These are phyloP conservation scores for Epinephelus malabaricus DNA, from an alignment of 2,797 vertebrate genomes.

Conservation along the genomic window DNA sequence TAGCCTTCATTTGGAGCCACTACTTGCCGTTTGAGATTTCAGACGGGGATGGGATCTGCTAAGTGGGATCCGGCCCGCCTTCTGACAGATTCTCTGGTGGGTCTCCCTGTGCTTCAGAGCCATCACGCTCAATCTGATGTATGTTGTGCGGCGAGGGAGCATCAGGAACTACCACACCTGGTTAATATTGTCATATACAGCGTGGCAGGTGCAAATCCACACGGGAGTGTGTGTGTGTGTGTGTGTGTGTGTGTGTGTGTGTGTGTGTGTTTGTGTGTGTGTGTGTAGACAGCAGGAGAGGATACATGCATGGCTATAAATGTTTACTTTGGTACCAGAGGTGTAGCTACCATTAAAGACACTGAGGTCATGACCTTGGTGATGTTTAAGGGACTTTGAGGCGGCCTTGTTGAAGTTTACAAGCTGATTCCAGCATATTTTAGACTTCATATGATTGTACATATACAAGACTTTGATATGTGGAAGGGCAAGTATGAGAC, in stretches of 20 bases:
- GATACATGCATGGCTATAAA: not conserved
- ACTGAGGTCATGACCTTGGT: not conserved
- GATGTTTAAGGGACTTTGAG: not conserved
- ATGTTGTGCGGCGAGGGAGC: slow-evolving; percentile 35
- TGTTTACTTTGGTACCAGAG: not conserved
- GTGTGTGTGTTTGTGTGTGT: no score
- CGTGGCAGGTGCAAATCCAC: slow-evolving; percentile 57
- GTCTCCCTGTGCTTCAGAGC: slow-evolving; percentile 49
- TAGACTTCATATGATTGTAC: no score
- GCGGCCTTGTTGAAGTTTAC: not conserved
- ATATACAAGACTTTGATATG: no score
- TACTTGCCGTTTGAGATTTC: slow-evolving; percentile 45
- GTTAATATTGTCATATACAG: slow-evolving; percentile 38
- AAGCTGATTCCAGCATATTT: no score
- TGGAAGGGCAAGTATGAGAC: no score
- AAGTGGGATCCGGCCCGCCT: slow-evolving; percentile 54
- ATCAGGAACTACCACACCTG: slow-evolving; percentile 51
- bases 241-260: not conserved
- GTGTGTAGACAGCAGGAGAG: not conserved
- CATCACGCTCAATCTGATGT: slow-evolving; percentile 35
- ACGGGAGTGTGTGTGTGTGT: not conserved
- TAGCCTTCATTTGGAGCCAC: slow-evolving; percentile 72
- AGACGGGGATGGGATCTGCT: slow-evolving; percentile 50
- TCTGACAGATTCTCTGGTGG: slow-evolving; percentile 64
- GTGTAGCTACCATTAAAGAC: not conserved